Evolutionary conservation across 2,888 invertebrate species (phyloP), one percentile per base, ranked within the genome.

Genomic region (Emmelina monodactyla): DNA sequence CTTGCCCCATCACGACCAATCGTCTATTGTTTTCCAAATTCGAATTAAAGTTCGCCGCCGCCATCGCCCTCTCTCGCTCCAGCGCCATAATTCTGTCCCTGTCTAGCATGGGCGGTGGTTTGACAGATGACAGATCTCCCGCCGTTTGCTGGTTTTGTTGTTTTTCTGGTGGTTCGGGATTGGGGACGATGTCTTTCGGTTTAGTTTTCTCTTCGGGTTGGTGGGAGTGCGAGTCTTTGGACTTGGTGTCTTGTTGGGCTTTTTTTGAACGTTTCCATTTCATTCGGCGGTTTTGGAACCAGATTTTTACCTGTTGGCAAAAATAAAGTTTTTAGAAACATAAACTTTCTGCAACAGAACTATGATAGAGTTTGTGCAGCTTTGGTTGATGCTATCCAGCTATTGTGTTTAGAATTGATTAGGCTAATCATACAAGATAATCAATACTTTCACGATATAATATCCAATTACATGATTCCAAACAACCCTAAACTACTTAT

Each of bases 251-350:
- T 47, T 92, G 92, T 62, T 94, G 94, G 0, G 94, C 94, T 58
- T 97, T 97, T 83, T 97, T 97, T 45, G 95, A 96, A 9, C 98
- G 83, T 66, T 98, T 98, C 96, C 97, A 97, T 65, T 97, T 97
- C 97, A 97, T 97, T 51, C 97, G 86, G 33, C 97, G 85, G 68
- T 97, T 97, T 85, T 98, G 97, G 72, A 98, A 98, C 97, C 96
- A 97, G 54, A 97, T 96, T 84, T 96, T 96, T 43, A 96, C 96
- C 92, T 96, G 85, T 9, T 54, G 55, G 50, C 44, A 62, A 57
- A 51, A 34, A 45, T 40, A 6, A 6, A 6, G 9, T 35, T 33
- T 19, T 19, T 19, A 19, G 19, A 6, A 19, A 19, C 5, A 9
- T 19, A 6, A 19, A 6, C n/a, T n/a, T n/a, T n/a, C n/a, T n/a